These are phyloP conservation scores for Typhlichthys eigenmanni DNA, from an alignment of 2,797 vertebrate species.

Conservation along the genomic window DNA sequence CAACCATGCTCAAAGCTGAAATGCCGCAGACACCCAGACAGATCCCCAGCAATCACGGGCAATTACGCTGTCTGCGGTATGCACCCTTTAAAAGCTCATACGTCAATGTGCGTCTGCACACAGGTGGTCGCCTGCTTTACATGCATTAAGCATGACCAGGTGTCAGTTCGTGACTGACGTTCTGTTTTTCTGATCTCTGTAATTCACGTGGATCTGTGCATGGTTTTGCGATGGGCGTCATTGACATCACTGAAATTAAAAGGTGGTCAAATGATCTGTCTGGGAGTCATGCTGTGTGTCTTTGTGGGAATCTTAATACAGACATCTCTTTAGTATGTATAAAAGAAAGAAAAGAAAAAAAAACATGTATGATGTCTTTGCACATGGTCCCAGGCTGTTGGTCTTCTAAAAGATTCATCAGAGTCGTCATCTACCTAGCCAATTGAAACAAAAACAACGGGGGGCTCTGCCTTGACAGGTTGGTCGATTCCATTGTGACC, in stretches of 20 bases:
- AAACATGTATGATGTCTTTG: too few relatives aligned
- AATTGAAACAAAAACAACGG: too few relatives aligned
- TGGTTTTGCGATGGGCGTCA: conserved; percentile 7
- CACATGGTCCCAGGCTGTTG: too few relatives aligned
- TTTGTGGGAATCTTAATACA: conserved; percentile 1
- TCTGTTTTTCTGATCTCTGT: conserved; percentile 19
- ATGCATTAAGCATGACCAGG: conserved; percentile 14
- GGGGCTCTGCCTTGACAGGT: too few relatives aligned
- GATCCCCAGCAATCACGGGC: conserved; percentile 32
- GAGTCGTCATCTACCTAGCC: too few relatives aligned
- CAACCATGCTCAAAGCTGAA: conserved; percentile 60
- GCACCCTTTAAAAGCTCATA: background rate
- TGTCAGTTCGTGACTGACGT: conserved; percentile 26
- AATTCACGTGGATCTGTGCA: conserved; percentile 16
- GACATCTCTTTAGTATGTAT: too few relatives aligned
- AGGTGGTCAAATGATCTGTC: conserved; percentile 6
- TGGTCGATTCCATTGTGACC: too few relatives aligned
- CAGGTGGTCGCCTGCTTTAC: background rate
- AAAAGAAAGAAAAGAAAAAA: too few relatives aligned
- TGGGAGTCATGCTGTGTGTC: background rate
- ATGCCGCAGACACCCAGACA: conserved; percentile 53
- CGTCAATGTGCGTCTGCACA: background rate
- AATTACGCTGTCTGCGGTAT: background rate
- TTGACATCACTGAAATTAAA: background rate
- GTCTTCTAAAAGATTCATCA: too few relatives aligned